Conservation (phyloP, 2,888 invertebrate species). For the Dorcus parallelipipedus region DNA sequence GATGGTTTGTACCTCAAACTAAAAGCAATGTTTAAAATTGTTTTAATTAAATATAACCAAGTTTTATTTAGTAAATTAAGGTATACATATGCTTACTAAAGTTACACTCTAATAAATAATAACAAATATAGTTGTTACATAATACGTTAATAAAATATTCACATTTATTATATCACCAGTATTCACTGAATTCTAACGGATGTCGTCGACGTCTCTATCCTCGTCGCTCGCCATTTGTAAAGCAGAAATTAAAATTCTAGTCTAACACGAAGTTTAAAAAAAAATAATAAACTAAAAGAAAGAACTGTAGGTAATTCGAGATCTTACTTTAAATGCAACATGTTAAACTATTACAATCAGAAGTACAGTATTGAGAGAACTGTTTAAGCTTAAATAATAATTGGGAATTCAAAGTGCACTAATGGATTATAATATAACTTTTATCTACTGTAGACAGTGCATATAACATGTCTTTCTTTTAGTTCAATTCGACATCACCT, state of each 20-base stretch:
- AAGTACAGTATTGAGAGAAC: background rate
- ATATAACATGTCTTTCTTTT: too few relatives aligned
- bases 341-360: too few relatives aligned
- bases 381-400: background rate
- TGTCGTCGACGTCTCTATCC: background rate
- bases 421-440: too few relatives aligned
- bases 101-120: constrained; percentile 20
- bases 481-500: too few relatives aligned
- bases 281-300: constrained; percentile 1
- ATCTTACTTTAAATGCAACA: too few relatives aligned
- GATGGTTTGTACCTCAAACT: constrained; percentile 62
- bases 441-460: too few relatives aligned
- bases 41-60: constrained; percentile 16
- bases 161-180: constrained; percentile 19
- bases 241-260: background rate
- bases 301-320: too few relatives aligned
- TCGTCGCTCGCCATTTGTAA: background rate
- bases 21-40: background rate
- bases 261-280: background rate
- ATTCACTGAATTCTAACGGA: background rate
- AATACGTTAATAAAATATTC: constrained; percentile 16
- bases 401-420: background rate
- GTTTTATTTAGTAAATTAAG: constrained; percentile 18
- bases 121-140: constrained; percentile 18
- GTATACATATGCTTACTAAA: constrained; percentile 18